Evolutionary conservation across 2,113 vertebrate genomes (phyloP), one percentile per base, ranked within the genome.

Genomic region (Ranitomeya variabilis): DNA sequence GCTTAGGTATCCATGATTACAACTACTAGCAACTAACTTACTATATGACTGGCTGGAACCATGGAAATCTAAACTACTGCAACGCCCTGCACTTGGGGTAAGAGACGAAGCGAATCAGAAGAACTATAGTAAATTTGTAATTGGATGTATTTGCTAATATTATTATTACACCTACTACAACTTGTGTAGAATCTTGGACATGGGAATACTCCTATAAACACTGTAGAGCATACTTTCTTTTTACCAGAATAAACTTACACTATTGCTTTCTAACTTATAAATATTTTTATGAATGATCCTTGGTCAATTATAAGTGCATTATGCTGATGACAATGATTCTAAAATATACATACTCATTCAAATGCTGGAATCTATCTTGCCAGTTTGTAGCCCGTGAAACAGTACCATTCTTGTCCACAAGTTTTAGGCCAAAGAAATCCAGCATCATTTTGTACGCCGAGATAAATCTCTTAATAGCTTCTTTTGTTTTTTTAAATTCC

Each of bases 401-500:
- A 0, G 96, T 99, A 83, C 98, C 98, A 55, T 93, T 97, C 94
- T 98, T 99, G 94, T 99, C 97, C 91, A 96, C 94, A 79, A 99
- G 94, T 91, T 98, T 97, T 93, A 99, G 94, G 90, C 98, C 98
- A 89, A 98, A 99, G 93, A 99, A 99, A 92, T 99, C 98, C 94
- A 99, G 88, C 98, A 99, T 99, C 91, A 99, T 95, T 92, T 97
- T 96, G 90, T 99, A 99, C 85, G 97, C 98, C 82, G 96, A 94
- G 74, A 99, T 90, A 89, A 99, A 99, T 90, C 98, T 96, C 91
- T 95, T 95, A 94, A 96, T 97, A 60, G 98, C 98, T 93, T 99
- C 97, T 89, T 97, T 97, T 90, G 96, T 97, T 94, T 96, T 98
- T 95, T 99, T 98, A 95, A 99, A 99, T 95, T 99, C 98, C 98